phyloP scores from a whole-genome alignment of 2,797 vertebrate genomes.

The Botia almorhae region DNA sequence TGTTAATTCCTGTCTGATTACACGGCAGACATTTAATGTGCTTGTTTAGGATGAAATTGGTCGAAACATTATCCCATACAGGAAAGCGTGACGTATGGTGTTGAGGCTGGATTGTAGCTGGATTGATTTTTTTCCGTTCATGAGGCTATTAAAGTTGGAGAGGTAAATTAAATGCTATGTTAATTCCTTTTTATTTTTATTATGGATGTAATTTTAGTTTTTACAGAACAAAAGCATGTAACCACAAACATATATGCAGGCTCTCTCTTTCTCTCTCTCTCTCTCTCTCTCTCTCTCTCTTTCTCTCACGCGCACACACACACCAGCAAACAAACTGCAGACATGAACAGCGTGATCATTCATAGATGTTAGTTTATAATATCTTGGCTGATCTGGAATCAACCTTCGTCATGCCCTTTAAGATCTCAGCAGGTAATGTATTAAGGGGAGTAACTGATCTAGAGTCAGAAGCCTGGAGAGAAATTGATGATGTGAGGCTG shows the following conservation, averaged over 20 bases:
- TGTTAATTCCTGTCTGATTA: not conserved
- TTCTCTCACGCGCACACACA: not conserved
- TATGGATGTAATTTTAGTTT: not conserved
- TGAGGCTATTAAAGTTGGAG: not conserved
- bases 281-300: conserved; percentile 12
- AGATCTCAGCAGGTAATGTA: conserved; percentile 17
- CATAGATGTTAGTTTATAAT: not conserved
- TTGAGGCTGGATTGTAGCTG: not conserved
- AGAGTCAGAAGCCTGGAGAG: conserved; percentile 25
- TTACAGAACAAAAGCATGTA: not conserved
- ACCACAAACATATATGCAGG: too few species aligned
- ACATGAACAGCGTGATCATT: not conserved
- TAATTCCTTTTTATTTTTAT: not conserved
- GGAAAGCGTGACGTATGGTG: too few species aligned
- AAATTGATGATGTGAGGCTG: conserved; percentile 26
- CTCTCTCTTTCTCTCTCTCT: not conserved
- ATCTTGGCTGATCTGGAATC: conserved; percentile 7
- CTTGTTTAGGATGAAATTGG: not conserved
- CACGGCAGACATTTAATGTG: not conserved
- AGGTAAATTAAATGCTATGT: not conserved
- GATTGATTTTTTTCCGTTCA: not conserved
- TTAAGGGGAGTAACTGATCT: conserved; percentile 32
- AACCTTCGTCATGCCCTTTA: not conserved
- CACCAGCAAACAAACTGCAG: too few species aligned
- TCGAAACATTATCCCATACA: not conserved